Evolutionary conservation across 2,888 invertebrate species (phyloP), one percentile per base, ranked within the genome.

Genomic region (Nemotelus nigrinus): DNA sequence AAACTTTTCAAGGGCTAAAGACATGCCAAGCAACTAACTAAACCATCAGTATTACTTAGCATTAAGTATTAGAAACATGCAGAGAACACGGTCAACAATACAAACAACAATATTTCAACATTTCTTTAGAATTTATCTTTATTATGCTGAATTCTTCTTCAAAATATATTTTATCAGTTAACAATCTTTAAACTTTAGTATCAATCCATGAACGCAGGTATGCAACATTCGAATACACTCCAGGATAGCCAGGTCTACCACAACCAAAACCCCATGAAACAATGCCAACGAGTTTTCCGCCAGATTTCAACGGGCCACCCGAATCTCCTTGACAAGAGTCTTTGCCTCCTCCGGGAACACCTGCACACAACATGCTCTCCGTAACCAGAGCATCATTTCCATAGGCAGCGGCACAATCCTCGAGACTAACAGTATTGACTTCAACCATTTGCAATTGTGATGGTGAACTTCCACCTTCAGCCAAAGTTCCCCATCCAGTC

Each of bases 131-230:
- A 25, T 25, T 25, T 25, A 25, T 25, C 25, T 25, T 25, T 25
- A 25, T 25, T 25, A 25, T 25, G 25, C 25, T 25, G 25, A 25
- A 25, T 25, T 25, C 25, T 25, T 25, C 25, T 25, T 25, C 25
- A 25, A 25, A 25, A 25, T 25, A 25, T 25, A 25, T 25, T 25
- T 25, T 25, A 25, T 25, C 25, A 25, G 25, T 25, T 25, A 25
- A 25, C 25, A 25, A 25, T 25, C 25, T 50, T 68, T 39, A 68
- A n/a, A 67, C 8, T 76, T 76, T 76, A 7, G 72, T 58, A 47
- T 70, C 70, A 8, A 78, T 58, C 77, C 88, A 90, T 89, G 1
- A 83, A 84, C 0, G 86, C 79, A 1, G 89, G 88, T 65, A 85
- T 88, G 39, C 47, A 83, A 78, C 74, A 57, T 57, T 64, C 6